Evolutionary conservation across 1,140 invertebrate genomes (phyloP), one percentile per base, ranked within the genome.

Genomic region (Hestina assimilis): DNA sequence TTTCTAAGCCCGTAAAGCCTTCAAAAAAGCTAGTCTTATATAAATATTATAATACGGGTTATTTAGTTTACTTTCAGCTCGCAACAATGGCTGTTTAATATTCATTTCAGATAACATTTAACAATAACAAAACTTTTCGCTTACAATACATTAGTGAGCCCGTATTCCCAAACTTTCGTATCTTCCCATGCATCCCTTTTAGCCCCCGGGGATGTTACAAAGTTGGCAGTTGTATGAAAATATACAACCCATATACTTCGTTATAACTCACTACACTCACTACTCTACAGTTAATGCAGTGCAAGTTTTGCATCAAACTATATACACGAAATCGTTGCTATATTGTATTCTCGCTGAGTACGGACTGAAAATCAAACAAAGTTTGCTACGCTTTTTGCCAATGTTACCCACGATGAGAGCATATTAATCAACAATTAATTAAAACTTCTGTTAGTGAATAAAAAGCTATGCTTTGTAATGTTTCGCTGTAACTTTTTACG

Each of bases 221-320:
- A 55, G 46, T 64, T 52, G 35, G 51, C 23, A 21, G 46, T 29
- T 33, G 15, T 47, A 42, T 55, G 35, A 40, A 47, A 63, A 46
- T 46, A 51, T 29, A 38, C 33, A 42, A 19, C 21, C 38, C 35
- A 26, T 23, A 48, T 48, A 47, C 43, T 59, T 47, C 6, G 38
- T 56, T 42, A 52, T 60, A 65, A 65, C 63, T 66, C 48, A 51
- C 58, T 63, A 54, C 29, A 47, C 23, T 3, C n/a, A n/a, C n/a
- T n/a, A n/a, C n/a, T n/a, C n/a, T n/a, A n/a, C n/a, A n/a, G 4
- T 40, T 66, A 66, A 58, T 66, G 54, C 59, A 66, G 15, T 59
- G 21, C 48, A 59, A 59, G 35, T 59, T 59, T 17, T 59, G 24
- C 50, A 47, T 59, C 31, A 46, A 51, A 59, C 46, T 58, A 42